phyloP scores from a whole-genome alignment of 2,888 invertebrate genomes.

The Phytoseiulus persimilis region DNA sequence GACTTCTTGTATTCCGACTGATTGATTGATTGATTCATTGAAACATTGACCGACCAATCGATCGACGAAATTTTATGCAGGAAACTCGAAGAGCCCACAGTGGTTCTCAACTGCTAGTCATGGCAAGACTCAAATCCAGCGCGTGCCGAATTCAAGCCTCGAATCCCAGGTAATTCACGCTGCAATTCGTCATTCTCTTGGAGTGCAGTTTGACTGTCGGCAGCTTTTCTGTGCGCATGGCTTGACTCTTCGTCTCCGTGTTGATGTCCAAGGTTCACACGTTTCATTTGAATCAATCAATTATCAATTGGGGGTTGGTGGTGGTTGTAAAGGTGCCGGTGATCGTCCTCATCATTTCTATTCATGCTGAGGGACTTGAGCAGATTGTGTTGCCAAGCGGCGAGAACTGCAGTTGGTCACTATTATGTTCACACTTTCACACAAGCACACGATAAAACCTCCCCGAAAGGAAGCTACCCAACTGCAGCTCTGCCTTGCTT shows the following conservation, averaged over 20 bases:
- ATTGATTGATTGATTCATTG: neutral
- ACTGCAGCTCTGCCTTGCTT: neutral
- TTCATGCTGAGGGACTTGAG: neutral
- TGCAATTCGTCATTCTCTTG: too few relatives aligned
- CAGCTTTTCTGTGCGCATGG: neutral
- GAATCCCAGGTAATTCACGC: neutral
- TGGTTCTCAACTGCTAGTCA: neutral
- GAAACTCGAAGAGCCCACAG: neutral
- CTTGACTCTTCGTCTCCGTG: neutral
- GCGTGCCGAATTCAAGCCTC: neutral
- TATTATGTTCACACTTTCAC: neutral
- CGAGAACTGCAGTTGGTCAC: neutral
- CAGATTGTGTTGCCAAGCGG: neutral
- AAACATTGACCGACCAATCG: neutral
- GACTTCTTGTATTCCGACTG: neutral
- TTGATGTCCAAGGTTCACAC: neutral
- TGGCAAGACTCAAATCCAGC: neutral
- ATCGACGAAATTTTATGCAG: neutral
- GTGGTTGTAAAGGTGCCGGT: neutral
- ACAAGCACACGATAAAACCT: neutral
- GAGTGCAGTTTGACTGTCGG: neutral
- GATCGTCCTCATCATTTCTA: neutral
- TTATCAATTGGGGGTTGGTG: neutral
- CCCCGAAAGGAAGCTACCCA: neutral
- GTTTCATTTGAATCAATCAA: neutral